phyloP scores from a whole-genome alignment of 92 coral and sea anemone species.

The Paragorgia papillata region DNA sequence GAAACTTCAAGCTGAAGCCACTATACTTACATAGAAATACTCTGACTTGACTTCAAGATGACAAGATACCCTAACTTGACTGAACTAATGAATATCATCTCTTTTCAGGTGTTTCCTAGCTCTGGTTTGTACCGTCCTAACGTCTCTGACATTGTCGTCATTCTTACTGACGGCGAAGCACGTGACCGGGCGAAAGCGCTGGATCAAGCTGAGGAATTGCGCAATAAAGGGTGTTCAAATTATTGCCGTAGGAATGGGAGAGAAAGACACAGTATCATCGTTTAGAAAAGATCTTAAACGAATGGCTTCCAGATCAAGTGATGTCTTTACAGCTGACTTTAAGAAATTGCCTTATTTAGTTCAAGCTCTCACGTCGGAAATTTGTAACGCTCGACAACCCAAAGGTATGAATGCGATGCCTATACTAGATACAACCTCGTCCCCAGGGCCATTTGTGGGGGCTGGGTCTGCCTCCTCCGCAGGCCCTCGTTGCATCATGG shows the following conservation, averaged over 20 bases:
- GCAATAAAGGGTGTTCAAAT: conserved; percentile 30
- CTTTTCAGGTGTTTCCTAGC: conserved; percentile 23
- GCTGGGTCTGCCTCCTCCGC: too few relatives aligned
- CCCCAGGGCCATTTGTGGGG: too few relatives aligned
- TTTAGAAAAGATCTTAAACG: conserved; percentile 17
- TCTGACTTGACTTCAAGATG: too few relatives aligned
- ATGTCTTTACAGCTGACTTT: conserved; percentile 37
- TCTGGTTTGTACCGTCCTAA: conserved; percentile 27
- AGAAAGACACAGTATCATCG: conserved; percentile 13
- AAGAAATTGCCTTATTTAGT: conserved; percentile 25
- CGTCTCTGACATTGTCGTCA: conserved; percentile 35
- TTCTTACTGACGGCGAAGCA: conserved; percentile 44
- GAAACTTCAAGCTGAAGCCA: too few relatives aligned
- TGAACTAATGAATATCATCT: too few relatives aligned
- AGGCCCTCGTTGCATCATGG: too few relatives aligned
- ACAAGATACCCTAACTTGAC: too few relatives aligned
- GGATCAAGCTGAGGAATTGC: conserved; percentile 9
- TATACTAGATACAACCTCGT: too few relatives aligned
- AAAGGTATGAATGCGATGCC: background rate
- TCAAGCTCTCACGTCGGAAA: conserved; percentile 27
- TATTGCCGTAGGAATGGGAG: conserved; percentile 34
- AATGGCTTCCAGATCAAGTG: conserved; percentile 27
- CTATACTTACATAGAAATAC: too few relatives aligned
- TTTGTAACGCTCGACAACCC: conserved; percentile 16
- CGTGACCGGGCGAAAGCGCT: conserved; percentile 31